Percentiles rank a stretch among this genome's conserved stretches.
phyloP scores from a whole-genome alignment of 2,113 vertebrate genomes.

The Tenebrosternarchus preto region DNA sequence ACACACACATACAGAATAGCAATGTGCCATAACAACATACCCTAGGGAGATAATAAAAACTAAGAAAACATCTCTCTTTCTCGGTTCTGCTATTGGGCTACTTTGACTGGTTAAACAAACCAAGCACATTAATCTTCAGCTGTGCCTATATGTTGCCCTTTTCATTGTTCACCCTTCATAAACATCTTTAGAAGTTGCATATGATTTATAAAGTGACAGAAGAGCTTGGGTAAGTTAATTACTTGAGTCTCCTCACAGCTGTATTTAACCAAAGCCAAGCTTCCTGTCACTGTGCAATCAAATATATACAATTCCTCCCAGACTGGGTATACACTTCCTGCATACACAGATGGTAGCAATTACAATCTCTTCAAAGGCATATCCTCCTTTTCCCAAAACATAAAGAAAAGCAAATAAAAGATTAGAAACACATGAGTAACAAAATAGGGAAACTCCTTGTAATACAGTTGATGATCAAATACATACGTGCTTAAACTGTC shows the following conservation, averaged over 20 bases:
- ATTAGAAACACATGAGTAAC: conserved; percentile 19
- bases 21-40: too few species aligned
- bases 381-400: conserved; percentile 4
- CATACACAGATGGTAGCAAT: conserved; percentile 18
- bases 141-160: background rate
- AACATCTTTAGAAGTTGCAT: background rate
- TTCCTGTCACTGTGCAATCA: conserved; percentile 8
- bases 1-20: background rate
- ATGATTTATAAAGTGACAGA: background rate
- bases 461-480: conserved; percentile 21
- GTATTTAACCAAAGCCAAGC: conserved; percentile 8
- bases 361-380: conserved; percentile 8
- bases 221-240: background rate
- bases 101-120: background rate
- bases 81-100: background rate
- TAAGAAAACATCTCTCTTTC: background rate
- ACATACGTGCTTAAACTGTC: background rate
- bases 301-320: conserved; percentile 28
- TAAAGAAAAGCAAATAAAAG: conserved; percentile 14
- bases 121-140: background rate
- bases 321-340: conserved; percentile 20
- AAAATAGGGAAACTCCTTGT: conserved; percentile 4
- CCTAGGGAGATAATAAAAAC: too few species aligned
- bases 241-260: conserved; percentile 14
- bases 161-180: background rate